Evolutionary conservation across 2,888 invertebrate species (phyloP), one percentile per base, ranked within the genome.

Genomic region (Notodonta dromedarius): DNA sequence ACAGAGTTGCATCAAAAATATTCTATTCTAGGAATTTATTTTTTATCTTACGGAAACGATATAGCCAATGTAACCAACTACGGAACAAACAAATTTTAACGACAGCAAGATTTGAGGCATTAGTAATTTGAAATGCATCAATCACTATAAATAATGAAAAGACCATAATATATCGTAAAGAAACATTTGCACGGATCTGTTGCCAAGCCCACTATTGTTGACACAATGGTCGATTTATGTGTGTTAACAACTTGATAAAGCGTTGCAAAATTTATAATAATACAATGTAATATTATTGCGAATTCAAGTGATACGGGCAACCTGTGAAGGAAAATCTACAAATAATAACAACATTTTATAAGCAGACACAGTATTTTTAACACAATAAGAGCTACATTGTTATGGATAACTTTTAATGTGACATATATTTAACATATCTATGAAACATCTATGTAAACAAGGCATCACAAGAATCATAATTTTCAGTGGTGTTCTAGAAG

Each of bases 181-280:
- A 42, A 42, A 9, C 12, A 42, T 42, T 42, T 53, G 50, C 48
- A 59, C 16, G 58, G 42, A 54, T 58, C 54, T 55, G 70, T 71
- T 69, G 42, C 69, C 58, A 68, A 71, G 61, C 61, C 64, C 16
- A 53, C 58, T 53, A 64, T 59, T 63, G 62, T 70, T 73, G 62
- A 71, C 62, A 59, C 55, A 62, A 61, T 60, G 54, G 58, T 50
- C 52, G 57, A 60, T 63, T 58, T 58, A 65, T 65, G 55, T 59
- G 56, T 61, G 64, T 65, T 59, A 61, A 61, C 59, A 57, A 44
- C 64, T 46, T 61, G 16, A 59, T 48, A 61, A 74, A 57, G 57
- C 51, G 55, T 46, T 53, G 40, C 55, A 67, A 62, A 61, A 62
- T 57, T 69, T 63, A 70, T 66, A 55, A 63, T 53, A 60, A 67